Conservation (phyloP, 1,140 invertebrate species). For the Caerostris darwini region DNA sequence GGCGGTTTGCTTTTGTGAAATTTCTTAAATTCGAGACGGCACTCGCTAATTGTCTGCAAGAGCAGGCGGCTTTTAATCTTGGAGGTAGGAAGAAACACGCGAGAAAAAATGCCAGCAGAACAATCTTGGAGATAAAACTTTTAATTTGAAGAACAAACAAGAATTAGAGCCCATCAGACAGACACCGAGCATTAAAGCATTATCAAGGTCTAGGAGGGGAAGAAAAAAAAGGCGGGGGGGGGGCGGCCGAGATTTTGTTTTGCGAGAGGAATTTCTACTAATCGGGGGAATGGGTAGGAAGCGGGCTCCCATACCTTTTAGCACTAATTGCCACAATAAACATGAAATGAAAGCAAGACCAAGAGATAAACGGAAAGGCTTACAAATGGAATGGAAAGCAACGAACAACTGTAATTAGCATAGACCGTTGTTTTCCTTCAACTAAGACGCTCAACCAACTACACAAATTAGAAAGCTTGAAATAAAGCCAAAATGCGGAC, state of each 20-base stretch:
- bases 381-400: conserved; percentile 74
- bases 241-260: conserved; percentile 51
- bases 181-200: conserved; percentile 74
- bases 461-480: conserved; percentile 78
- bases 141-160: conserved; percentile 77
- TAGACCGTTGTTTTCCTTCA: conserved; percentile 76
- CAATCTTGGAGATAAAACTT: conserved; percentile 76
- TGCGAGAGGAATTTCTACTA: conserved; percentile 74
- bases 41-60: conserved; percentile 75
- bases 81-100: conserved; percentile 42
- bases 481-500: conserved; percentile 77
- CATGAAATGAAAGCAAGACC: conserved; percentile 77
- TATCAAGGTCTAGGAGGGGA: conserved; percentile 66
- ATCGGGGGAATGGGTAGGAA: conserved; percentile 72
- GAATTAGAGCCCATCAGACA: conserved; percentile 76
- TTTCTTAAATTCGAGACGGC: conserved; percentile 63
- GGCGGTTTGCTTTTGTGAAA: conserved; percentile 24
- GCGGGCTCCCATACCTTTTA: conserved; percentile 72
- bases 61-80: conserved; percentile 72
- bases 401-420: conserved; percentile 77
- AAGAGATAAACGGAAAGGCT: conserved; percentile 76
- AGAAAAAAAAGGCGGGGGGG: conserved; percentile 49
- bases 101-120: conserved; percentile 58
- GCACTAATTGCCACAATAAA: conserved; percentile 78
- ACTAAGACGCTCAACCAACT: conserved; percentile 75